A percentile compares a stretch with the other conserved stretches of the same genome.
phyloP scores from a whole-genome alignment of 2,113 vertebrate species.

The Panthera tigris region DNA sequence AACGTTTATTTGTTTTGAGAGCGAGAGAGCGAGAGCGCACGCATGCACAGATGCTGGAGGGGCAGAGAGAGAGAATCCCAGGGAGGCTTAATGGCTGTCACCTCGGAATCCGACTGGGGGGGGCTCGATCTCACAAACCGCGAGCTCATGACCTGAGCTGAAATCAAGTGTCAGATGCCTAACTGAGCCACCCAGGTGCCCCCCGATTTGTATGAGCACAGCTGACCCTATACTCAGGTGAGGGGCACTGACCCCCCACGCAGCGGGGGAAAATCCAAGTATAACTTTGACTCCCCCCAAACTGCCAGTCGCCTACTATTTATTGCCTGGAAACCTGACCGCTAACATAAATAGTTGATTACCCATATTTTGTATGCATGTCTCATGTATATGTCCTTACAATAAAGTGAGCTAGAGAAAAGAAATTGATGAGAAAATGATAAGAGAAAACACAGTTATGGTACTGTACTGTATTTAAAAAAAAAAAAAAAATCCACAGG shows the following conservation, averaged over 20 bases:
- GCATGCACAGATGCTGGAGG: too few relatives aligned
- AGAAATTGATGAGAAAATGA: background rate
- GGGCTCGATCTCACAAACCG: too few relatives aligned
- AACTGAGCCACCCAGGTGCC: too few relatives aligned
- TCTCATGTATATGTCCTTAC: background rate
- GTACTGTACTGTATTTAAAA: background rate
- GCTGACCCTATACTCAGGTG: background rate
- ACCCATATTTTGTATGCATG: background rate
- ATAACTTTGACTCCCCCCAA: background rate
- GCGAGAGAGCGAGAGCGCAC: too few relatives aligned
- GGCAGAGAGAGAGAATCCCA: too few relatives aligned
- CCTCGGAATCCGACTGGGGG: too few relatives aligned
- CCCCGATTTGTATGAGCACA: background rate
- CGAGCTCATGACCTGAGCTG: too few relatives aligned
- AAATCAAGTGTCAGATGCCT: too few relatives aligned
- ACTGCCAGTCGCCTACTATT: background rate
- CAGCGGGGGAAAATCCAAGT: background rate
- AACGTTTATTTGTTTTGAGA: too few relatives aligned
- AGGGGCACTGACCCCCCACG: background rate
- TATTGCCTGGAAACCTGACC: background rate
- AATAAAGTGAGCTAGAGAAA: background rate
- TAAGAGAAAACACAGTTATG: background rate
- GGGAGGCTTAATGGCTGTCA: too few relatives aligned
- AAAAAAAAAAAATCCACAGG: too few relatives aligned
- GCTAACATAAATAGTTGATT: accelerated